Conservation (phyloP, 2,113 vertebrate genomes). For the Peromyscus polionotus region DNA sequence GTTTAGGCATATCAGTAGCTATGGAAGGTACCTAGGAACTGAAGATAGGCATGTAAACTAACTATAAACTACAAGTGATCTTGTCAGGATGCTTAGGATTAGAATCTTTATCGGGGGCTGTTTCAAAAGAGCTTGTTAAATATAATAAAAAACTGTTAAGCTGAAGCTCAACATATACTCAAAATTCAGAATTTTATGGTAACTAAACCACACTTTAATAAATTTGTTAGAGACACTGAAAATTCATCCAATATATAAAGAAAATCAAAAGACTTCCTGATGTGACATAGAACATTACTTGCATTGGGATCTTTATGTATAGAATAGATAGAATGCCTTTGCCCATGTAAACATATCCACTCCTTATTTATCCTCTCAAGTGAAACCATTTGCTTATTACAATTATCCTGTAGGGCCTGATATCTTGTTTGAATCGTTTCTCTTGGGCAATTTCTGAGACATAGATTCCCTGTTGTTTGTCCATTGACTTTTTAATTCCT, state of each 20-base stretch:
- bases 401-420: neutral
- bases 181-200: neutral
- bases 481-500: conserved; percentile 71
- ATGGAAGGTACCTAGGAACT: neutral
- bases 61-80: neutral
- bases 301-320: neutral
- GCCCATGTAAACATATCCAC: neutral
- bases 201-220: neutral
- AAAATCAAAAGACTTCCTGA: neutral
- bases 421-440: conserved; percentile 33
- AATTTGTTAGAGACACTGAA: neutral
- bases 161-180: neutral
- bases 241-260: neutral
- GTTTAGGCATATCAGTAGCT: neutral
- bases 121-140: neutral
- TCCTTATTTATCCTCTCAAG: neutral
- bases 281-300: neutral
- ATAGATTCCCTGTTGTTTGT: conserved; percentile 71
- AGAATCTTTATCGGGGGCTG: neutral
- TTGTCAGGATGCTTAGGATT: neutral
- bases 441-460: conserved; percentile 36
- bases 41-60: neutral
- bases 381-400: conserved; percentile 24
- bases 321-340: neutral
- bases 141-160: neutral